Conservation (phyloP, 2,888 invertebrate species). For the Latrodectus elegans region DNA sequence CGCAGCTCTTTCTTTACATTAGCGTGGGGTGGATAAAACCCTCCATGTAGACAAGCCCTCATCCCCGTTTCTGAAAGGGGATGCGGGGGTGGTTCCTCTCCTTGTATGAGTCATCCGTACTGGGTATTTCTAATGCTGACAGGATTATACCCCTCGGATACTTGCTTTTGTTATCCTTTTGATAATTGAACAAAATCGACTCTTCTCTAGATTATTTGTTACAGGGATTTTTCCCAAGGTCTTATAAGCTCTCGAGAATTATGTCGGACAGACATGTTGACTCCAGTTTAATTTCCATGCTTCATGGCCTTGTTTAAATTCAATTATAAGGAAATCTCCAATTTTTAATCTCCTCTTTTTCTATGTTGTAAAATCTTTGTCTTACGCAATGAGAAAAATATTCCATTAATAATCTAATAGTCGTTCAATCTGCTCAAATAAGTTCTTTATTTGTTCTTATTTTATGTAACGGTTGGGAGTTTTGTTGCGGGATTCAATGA, state of each 20-base stretch:
- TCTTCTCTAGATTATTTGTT: slow-evolving; percentile 3
- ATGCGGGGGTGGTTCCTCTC: slow-evolving; percentile 2
- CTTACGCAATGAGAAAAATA: too few species aligned
- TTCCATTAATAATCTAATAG: too few species aligned
- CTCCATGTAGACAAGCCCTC: not conserved
- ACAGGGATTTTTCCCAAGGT: not conserved
- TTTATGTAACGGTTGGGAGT: too few species aligned
- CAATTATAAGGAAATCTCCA: too few species aligned
- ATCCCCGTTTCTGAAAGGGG: not conserved
- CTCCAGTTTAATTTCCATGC: not conserved
- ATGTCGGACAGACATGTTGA: not conserved
- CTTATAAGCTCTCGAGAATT: not conserved
- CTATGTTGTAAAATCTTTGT: too few species aligned
- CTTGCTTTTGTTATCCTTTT: slow-evolving; percentile 6
- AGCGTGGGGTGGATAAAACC: not conserved
- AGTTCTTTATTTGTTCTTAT: too few species aligned
- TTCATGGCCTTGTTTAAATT: too few species aligned
- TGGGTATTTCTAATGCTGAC: not conserved
- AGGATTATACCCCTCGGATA: not conserved
- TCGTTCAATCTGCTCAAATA: too few species aligned
- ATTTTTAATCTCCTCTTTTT: too few species aligned
- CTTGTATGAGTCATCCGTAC: not conserved
- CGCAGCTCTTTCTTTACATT: not conserved
- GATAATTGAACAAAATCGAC: slow-evolving; percentile 15
- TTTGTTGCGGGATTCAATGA: too few species aligned